phyloP scores from a whole-genome alignment of 1,140 invertebrate genomes.

The Macrocentrus cingulum region DNA sequence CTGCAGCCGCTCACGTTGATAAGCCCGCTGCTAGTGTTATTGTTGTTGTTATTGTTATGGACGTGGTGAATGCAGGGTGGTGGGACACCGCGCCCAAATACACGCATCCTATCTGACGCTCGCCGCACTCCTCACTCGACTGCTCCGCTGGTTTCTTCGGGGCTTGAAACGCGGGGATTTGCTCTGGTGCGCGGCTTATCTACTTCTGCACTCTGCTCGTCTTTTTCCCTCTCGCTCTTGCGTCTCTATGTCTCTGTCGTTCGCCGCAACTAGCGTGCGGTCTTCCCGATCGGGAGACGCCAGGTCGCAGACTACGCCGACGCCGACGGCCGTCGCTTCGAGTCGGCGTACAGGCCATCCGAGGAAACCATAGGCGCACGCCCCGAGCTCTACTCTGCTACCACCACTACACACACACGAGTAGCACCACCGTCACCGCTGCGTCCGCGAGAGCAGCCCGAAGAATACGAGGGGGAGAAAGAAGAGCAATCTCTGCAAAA shows the following conservation, averaged over 20 bases:
- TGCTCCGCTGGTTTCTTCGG: slow-evolving; percentile 26
- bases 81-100: slow-evolving; percentile 56
- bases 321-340: slow-evolving; percentile 37
- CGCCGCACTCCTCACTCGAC: slow-evolving; percentile 50
- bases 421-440: not conserved
- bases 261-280: slow-evolving; percentile 21
- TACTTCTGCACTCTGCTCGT: slow-evolving; percentile 28
- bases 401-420: not conserved
- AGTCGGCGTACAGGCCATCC: slow-evolving; percentile 44
- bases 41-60: slow-evolving; percentile 24
- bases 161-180: not conserved
- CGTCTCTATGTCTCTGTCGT: not conserved
- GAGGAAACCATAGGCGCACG: slow-evolving; percentile 37
- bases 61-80: slow-evolving; percentile 37
- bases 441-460: no score
- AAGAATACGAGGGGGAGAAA: slow-evolving; percentile 3
- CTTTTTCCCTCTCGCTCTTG: slow-evolving; percentile 19
- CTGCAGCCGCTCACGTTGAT: not conserved
- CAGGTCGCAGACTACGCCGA: slow-evolving; percentile 50
- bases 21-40: slow-evolving; percentile 10
- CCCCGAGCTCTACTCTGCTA: slow-evolving; percentile 21
- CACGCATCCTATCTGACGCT: slow-evolving; percentile 58
- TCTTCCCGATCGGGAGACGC: slow-evolving; percentile 42
- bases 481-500: slow-evolving; percentile 18
- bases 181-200: slow-evolving; percentile 30